These are phyloP conservation scores for Esox lucius DNA, from an alignment of 2,797 vertebrate species.

Conservation along the genomic window DNA sequence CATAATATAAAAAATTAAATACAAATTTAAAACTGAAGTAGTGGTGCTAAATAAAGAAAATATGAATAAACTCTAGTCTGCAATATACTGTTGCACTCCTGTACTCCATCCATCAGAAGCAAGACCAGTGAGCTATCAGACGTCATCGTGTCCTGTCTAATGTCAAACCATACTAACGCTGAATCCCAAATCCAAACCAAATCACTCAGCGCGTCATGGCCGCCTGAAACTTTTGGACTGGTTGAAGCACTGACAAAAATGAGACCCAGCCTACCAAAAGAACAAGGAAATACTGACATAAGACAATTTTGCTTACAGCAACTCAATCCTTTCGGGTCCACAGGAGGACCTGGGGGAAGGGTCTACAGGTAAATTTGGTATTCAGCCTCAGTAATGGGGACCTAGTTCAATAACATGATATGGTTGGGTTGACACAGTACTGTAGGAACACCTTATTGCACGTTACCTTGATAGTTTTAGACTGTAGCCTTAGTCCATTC, in stretches of 20 bases:
- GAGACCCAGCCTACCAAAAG: background rate
- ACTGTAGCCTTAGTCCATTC: conserved; percentile 99
- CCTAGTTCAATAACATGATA: conserved; percentile 73
- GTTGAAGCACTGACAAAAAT: background rate
- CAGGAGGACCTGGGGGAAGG: background rate
- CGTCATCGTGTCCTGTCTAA: conserved; percentile 53
- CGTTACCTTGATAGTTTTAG: conserved; percentile 99
- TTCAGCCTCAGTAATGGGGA: conserved; percentile 8
- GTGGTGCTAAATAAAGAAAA: conserved; percentile 27
- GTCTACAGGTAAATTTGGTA: background rate
- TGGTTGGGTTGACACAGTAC: conserved; percentile 75
- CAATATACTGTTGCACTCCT: conserved; percentile 40
- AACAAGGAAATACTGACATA: background rate
- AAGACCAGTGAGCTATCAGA: conserved; percentile 51
- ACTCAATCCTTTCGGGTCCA: background rate
- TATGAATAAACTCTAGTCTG: conserved; percentile 39
- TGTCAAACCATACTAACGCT: conserved; percentile 52
- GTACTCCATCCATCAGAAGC: conserved; percentile 47
- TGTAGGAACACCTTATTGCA: conserved; percentile 82
- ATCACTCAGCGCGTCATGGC: background rate
- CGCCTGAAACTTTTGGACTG: background rate
- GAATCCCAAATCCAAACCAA: background rate
- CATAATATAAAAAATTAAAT: conserved; percentile 8
- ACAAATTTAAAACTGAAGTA: conserved; percentile 35
- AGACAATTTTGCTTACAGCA: background rate